These are phyloP conservation scores for Tenualosa ilisha DNA, from an alignment of 2,797 vertebrate species.

Conservation along the genomic window DNA sequence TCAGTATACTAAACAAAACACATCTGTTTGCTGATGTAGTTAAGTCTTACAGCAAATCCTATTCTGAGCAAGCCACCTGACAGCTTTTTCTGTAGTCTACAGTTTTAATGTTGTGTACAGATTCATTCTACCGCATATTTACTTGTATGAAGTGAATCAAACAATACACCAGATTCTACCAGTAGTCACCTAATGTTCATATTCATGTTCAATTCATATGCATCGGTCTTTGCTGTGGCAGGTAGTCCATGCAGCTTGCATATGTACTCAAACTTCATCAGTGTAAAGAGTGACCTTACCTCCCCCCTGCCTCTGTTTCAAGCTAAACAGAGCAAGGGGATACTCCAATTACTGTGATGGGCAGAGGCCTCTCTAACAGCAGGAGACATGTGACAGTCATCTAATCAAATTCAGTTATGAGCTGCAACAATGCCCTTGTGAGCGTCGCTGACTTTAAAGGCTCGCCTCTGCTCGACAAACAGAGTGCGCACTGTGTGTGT, in stretches of 20 bases:
- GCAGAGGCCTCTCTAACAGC: neutral
- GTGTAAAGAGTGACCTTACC: neutral
- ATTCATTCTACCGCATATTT: neutral
- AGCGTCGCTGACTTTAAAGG: neutral
- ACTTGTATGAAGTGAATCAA: neutral
- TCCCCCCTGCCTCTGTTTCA: neutral
- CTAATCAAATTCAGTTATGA: slow-evolving; percentile 13
- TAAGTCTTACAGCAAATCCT: neutral
- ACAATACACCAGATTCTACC: neutral
- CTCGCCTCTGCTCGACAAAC: neutral
- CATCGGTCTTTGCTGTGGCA: too few species aligned
- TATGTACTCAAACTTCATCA: too few species aligned
- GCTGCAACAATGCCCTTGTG: neutral
- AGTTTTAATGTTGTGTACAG: neutral
- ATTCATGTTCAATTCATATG: too few species aligned
- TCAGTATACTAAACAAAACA: neutral
- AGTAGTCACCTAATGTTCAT: too few species aligned
- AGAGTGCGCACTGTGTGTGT: neutral
- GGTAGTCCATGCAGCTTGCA: too few species aligned
- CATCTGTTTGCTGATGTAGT: neutral
- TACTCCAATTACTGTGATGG: neutral
- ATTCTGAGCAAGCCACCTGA: neutral
- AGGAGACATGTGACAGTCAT: neutral
- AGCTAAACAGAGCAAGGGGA: neutral
- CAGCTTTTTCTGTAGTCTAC: neutral